These are phyloP conservation scores for Zaprionus taronus DNA, from an alignment of 1,140 invertebrate species.

Conservation along the genomic window DNA sequence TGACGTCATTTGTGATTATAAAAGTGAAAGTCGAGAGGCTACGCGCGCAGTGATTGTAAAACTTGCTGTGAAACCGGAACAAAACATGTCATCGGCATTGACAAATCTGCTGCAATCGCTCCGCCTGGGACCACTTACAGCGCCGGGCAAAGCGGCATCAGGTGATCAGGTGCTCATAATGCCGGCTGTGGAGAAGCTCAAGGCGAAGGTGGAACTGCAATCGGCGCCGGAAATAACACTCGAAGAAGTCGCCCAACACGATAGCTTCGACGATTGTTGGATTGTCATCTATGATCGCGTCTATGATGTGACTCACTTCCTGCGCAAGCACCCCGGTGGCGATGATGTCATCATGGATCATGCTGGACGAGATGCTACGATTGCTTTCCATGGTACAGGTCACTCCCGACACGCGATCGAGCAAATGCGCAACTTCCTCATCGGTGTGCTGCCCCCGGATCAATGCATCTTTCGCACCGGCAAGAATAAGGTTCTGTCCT, in stretches of 20 bases:
- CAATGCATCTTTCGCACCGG: slow-evolving; percentile 89
- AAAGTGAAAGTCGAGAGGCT: slow-evolving; percentile 64
- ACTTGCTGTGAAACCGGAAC: slow-evolving; percentile 21
- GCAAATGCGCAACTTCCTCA: slow-evolving; percentile 87
- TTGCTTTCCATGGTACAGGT: slow-evolving; percentile 92
- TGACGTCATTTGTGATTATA: slow-evolving; percentile 41
- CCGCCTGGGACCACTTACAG: slow-evolving; percentile 60
- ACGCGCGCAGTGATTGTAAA: slow-evolving; percentile 4
- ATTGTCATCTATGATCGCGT: slow-evolving; percentile 90
- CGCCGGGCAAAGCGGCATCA: slow-evolving; percentile 31
- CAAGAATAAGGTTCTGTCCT: slow-evolving; percentile 69
- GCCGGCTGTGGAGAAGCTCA: slow-evolving; percentile 39
- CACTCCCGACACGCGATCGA: slow-evolving; percentile 88
- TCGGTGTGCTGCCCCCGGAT: slow-evolving; percentile 89
- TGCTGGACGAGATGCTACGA: slow-evolving; percentile 93
- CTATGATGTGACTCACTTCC: slow-evolving; percentile 90
- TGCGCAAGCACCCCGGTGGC: slow-evolving; percentile 94
- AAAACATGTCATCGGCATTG: slow-evolving; percentile 67
- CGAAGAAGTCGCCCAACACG: slow-evolving; percentile 88
- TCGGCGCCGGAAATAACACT: slow-evolving; percentile 85
- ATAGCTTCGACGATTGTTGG: slow-evolving; percentile 88
- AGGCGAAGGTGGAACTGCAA: slow-evolving; percentile 43
- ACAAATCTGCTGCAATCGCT: slow-evolving; percentile 72
- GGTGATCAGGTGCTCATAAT: slow-evolving; percentile 42
- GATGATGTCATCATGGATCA: slow-evolving; percentile 93